Percentiles rank a stretch among this genome's conserved stretches.
Evolutionary conservation across 2,797 vertebrate genomes (phyloP).

Genomic region (Urosaurus nigricauda): DNA sequence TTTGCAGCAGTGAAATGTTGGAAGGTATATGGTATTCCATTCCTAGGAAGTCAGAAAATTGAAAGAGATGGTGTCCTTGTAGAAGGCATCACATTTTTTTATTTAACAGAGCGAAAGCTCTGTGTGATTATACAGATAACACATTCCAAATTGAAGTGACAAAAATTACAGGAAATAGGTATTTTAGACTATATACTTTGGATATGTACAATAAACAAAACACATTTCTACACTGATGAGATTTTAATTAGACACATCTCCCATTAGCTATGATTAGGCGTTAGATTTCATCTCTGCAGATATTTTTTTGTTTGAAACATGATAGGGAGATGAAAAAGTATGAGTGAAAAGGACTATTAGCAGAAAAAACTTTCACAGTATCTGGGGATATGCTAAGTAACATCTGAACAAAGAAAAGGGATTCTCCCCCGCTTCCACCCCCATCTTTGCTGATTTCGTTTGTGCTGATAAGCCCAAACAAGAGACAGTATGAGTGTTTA

Average conservation of each 20-base stretch:
- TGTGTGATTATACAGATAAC: constrained; percentile 58
- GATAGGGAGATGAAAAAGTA: constrained; percentile 65
- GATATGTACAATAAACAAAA: constrained; percentile 61
- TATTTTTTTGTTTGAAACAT: constrained; percentile 57
- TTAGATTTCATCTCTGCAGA: constrained; percentile 64
- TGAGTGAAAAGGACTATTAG: constrained; percentile 65
- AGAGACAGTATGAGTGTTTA: constrained; percentile 67
- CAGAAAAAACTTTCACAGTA: constrained; percentile 58
- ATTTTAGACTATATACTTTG: constrained; percentile 56
- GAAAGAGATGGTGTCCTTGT: constrained; percentile 41
- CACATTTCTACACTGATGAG: constrained; percentile 65
- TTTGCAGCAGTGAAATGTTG: too few species aligned
- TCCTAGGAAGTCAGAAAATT: not conserved
- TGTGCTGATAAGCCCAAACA: constrained; percentile 69
- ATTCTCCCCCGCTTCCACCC: constrained; percentile 52
- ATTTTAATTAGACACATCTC: constrained; percentile 73
- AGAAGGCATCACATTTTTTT: constrained; percentile 54
- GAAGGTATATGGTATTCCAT: too few species aligned
- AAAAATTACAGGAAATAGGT: constrained; percentile 50
- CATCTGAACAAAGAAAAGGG: constrained; percentile 74
- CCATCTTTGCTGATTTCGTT: constrained; percentile 63
- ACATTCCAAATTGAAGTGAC: constrained; percentile 57
- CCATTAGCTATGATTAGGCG: constrained; percentile 69
- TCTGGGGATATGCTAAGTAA: constrained; percentile 73
- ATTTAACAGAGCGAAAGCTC: constrained; percentile 64